phyloP scores from a whole-genome alignment of 1,140 invertebrate species.

The Conus betulinus region DNA sequence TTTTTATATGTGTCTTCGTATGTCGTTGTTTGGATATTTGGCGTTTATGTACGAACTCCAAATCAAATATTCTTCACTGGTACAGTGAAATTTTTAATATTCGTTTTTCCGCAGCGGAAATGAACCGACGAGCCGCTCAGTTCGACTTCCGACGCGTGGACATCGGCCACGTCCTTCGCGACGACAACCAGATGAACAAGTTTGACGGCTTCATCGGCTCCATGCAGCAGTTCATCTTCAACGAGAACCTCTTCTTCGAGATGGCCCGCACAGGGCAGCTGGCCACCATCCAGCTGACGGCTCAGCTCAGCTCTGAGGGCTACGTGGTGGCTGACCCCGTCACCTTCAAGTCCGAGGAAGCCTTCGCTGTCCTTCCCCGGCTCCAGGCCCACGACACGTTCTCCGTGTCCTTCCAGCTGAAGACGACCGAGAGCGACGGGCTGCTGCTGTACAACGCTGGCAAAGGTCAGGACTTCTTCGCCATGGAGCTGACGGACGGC shows the following conservation, averaged over 20 bases:
- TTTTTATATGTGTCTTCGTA: too few relatives aligned
- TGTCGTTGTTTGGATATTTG: too few relatives aligned
- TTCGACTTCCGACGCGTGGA: constrained; percentile 88
- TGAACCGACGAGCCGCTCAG: constrained; percentile 86
- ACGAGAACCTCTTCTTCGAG: constrained; percentile 87
- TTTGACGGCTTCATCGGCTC: constrained; percentile 88
- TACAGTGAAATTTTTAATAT: too few relatives aligned
- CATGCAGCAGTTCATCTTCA: constrained; percentile 94
- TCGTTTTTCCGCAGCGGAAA: constrained; percentile 76
- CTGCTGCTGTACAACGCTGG: constrained; percentile 70
- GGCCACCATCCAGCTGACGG: constrained; percentile 86
- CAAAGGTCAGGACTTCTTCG: constrained; percentile 69
- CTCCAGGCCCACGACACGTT: constrained; percentile 92
- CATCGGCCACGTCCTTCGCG: constrained; percentile 81
- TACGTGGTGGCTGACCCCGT: constrained; percentile 85
- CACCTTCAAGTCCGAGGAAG: constrained; percentile 93
- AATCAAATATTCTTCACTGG: too few relatives aligned
- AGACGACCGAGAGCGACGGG: constrained; percentile 70
- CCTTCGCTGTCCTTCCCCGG: constrained; percentile 91
- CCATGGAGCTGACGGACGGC: constrained; percentile 69
- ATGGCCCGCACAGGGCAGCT: constrained; percentile 79
- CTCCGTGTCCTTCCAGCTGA: constrained; percentile 91
- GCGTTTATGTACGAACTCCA: too few relatives aligned
- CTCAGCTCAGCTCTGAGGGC: constrained; percentile 72
- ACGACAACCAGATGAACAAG: constrained; percentile 47